A percentile compares a stretch with the other conserved stretches of the same genome.
Evolutionary conservation across 2,888 invertebrate genomes (phyloP).

Genomic region (Euplagia quadripunctaria): DNA sequence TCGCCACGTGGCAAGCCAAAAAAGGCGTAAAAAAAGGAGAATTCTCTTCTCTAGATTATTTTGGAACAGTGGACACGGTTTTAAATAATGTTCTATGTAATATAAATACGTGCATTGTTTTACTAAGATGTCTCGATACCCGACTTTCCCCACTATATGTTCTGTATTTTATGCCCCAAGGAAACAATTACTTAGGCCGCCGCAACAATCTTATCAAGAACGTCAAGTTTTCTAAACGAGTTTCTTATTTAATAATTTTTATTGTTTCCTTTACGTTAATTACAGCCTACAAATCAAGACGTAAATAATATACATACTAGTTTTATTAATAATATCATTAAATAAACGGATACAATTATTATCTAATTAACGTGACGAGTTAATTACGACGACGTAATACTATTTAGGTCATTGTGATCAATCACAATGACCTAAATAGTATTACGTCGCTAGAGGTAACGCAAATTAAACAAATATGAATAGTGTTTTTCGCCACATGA

Average conservation of each 20-base stretch:
- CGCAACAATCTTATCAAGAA: conserved; percentile 19
- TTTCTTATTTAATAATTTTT: conserved; percentile 30
- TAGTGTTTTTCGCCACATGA: neutral
- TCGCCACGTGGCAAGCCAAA: too few species aligned
- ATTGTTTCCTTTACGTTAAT: conserved; percentile 26
- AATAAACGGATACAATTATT: conserved; percentile 57
- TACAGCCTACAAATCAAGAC: conserved; percentile 23
- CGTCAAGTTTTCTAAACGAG: conserved; percentile 32
- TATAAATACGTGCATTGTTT: neutral
- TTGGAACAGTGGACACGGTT: too few species aligned
- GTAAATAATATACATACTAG: conserved; percentile 21
- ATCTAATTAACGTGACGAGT: conserved; percentile 49
- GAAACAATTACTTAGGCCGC: conserved; percentile 29
- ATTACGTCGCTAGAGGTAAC: neutral
- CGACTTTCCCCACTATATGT: neutral
- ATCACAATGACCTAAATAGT: too few species aligned
- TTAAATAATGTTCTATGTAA: neutral
- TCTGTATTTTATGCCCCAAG: conserved; percentile 22
- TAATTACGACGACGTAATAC: conserved; percentile 31
- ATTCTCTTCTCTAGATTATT: too few species aligned
- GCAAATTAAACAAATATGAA: neutral
- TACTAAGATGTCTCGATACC: neutral
- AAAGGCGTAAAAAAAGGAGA: too few species aligned
- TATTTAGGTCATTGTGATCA: neutral
- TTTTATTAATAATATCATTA: conserved; percentile 53